phyloP scores from a whole-genome alignment of 2,888 invertebrate species.

The Siphlonurus alternatus region DNA sequence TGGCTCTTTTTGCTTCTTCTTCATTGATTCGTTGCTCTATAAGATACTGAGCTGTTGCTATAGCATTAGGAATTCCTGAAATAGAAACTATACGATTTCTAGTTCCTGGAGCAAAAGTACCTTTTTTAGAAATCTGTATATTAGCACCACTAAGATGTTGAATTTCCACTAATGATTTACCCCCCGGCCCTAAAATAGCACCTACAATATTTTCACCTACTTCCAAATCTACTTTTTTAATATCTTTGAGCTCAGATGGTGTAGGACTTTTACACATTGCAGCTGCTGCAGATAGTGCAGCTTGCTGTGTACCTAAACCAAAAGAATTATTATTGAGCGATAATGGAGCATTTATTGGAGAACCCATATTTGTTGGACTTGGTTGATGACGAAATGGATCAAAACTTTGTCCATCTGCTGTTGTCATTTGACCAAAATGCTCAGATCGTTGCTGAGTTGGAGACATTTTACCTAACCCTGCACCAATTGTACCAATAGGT shows the following conservation, averaged over 20 bases:
- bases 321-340: slow-evolving; percentile 76
- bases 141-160: slow-evolving; percentile 94
- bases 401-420: slow-evolving; percentile 31
- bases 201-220: slow-evolving; percentile 90
- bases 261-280: slow-evolving; percentile 59
- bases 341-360: slow-evolving; percentile 52
- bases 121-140: slow-evolving; percentile 97
- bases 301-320: slow-evolving; percentile 64
- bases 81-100: slow-evolving; percentile 95
- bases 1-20: slow-evolving; percentile 87
- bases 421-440: slow-evolving; percentile 17
- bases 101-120: slow-evolving; percentile 92
- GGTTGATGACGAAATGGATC: slow-evolving; percentile 62
- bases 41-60: slow-evolving; percentile 82
- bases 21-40: slow-evolving; percentile 94
- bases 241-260: slow-evolving; percentile 58
- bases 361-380: slow-evolving; percentile 35
- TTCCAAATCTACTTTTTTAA: slow-evolving; percentile 74
- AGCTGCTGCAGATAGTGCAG: slow-evolving; percentile 20
- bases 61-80: slow-evolving; percentile 74
- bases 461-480: slow-evolving; percentile 38
- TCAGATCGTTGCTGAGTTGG: slow-evolving; percentile 40
- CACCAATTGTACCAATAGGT: slow-evolving; percentile 47
- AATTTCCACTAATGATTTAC: slow-evolving; percentile 90
- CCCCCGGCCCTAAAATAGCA: slow-evolving; percentile 93